Evolutionary conservation across 2,113 vertebrate genomes (phyloP), one percentile per base, ranked within the genome.

Genomic region (Bujurquina vittata): DNA sequence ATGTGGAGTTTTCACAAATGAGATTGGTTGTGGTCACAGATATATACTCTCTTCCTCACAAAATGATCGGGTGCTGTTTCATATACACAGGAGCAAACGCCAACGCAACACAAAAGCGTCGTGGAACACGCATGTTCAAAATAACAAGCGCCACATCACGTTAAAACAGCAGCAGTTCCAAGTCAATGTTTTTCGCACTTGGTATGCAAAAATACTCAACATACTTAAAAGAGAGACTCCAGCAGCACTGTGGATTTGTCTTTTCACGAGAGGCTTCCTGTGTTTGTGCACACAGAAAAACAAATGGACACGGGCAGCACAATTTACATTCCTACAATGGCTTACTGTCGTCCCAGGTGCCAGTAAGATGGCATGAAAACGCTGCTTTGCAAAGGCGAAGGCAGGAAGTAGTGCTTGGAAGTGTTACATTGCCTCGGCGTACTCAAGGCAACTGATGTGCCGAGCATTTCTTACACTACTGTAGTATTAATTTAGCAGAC

Each of bases 361-460:
- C 58, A 58, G 77, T 62, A 54, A 57, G 3, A 52, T 56, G 59
- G 4, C 40, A 59, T 74, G 7, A 74, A 46, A 37, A 20, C 10
- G 2, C 58, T 35, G 26, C 57, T 55, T 56, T 74, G 56, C 20
- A 63, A 57, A 29, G 11, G 75, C 56, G 4, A 72, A 23, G 74
- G 1, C 17, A 60, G 55, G 61, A 46, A 78, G 75, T 72, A 63
- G 56, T 78, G 49, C 75, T 79, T 17, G 67, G 82, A 74, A 79
- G 52, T 46, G 37, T 63, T 74, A n/a, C 61, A 15, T 40, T 74
- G 75, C 23, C 56, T 43, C 43, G 11, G 40, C 69, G 58, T 56
- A 61, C 57, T 43, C 3, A 2, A 63, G 52, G 23, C 58, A 78
- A 43, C 49, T 67, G 29, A 26, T 60, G 79, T 86, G 75, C 43